Evolutionary conservation across 2,797 vertebrate genomes (phyloP).

Genomic region (Tarsius wallacei): DNA sequence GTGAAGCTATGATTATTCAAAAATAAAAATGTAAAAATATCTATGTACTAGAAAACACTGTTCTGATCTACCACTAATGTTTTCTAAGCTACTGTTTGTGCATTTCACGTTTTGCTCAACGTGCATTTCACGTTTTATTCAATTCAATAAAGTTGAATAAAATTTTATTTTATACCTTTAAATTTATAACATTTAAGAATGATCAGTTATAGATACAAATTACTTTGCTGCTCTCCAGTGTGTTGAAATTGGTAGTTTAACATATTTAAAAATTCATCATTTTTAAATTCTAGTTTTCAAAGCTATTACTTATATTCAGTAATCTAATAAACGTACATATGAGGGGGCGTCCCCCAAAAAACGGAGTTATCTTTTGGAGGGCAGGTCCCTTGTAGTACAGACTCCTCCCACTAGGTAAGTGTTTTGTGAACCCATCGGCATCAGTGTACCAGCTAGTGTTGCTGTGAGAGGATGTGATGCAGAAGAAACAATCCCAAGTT

Average conservation of each 20-base stretch:
- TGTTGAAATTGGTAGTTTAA: not conserved
- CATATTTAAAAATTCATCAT: not conserved
- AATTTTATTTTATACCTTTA: not conserved
- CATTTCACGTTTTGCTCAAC: not conserved
- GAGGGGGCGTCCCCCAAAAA: too few relatives aligned
- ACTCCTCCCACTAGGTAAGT: too few relatives aligned
- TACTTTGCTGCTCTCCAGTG: not conserved
- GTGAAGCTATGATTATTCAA: not conserved
- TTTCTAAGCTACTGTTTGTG: not conserved
- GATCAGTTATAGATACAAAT: not conserved
- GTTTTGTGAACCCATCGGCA: too few relatives aligned
- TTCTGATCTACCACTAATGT: not conserved
- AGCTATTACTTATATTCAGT: not conserved
- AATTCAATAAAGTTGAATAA: not conserved
- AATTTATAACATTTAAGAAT: not conserved
- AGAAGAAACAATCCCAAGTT: too few relatives aligned
- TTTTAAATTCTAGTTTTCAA: not conserved
- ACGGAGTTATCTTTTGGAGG: too few relatives aligned
- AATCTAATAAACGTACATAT: not conserved
- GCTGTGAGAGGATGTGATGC: too few relatives aligned
- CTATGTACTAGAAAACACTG: not conserved
- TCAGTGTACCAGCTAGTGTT: too few relatives aligned
- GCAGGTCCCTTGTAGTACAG: too few relatives aligned
- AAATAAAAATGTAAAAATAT: constrained; percentile 5
- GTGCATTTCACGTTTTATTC: not conserved